Percentiles rank a stretch among this genome's conserved stretches.
phyloP scores from a whole-genome alignment of 2,113 vertebrate species.

The Phylloscopus trochilus region DNA sequence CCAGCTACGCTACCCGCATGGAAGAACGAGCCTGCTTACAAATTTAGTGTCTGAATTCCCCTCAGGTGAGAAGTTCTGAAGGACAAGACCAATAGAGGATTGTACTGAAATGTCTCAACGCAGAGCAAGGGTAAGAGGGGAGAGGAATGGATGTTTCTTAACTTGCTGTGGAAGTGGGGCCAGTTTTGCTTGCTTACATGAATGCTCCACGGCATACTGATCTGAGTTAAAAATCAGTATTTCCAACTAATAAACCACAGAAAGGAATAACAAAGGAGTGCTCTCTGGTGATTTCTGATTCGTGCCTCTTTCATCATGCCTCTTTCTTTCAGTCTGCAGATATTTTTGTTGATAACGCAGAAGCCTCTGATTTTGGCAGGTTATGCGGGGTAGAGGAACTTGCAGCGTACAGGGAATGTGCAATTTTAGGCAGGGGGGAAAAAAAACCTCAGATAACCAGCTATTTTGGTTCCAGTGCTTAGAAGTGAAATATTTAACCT shows the following conservation, averaged over 20 bases:
- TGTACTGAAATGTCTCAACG: neutral
- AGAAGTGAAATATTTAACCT: conserved; percentile 35
- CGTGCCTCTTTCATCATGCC: neutral
- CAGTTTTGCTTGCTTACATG: rapidly evolving
- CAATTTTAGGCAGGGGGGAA: neutral
- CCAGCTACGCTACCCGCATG: neutral
- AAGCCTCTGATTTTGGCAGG: conserved; percentile 37
- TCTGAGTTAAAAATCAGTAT: neutral
- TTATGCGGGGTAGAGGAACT: neutral
- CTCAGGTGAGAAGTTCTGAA: neutral
- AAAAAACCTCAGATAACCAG: neutral
- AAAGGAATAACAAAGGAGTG: neutral
- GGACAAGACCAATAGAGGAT: neutral
- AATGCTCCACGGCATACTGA: neutral
- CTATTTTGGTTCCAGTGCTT: conserved; percentile 25
- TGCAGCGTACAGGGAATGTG: conserved; percentile 10
- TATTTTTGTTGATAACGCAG: conserved; percentile 30
- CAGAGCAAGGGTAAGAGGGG: neutral
- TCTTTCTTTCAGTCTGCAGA: conserved; percentile 29
- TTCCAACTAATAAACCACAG: neutral
- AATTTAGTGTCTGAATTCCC: neutral
- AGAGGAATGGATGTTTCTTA: neutral
- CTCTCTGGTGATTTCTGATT: neutral
- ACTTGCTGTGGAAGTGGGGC: neutral
- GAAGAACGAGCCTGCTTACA: neutral